phyloP scores from a whole-genome alignment of 2,888 invertebrate species.

The Theretra japonica region DNA sequence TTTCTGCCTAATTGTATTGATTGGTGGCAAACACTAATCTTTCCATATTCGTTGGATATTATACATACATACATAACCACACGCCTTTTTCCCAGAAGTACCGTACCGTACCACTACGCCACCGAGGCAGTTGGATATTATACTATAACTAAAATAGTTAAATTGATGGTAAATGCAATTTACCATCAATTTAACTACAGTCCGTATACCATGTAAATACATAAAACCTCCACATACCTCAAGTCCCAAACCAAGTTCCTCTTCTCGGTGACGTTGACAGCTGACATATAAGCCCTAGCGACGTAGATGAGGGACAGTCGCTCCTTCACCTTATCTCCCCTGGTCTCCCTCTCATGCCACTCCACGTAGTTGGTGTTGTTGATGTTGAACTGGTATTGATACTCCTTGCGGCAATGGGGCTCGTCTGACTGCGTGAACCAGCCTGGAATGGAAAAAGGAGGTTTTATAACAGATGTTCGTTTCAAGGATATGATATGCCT shows the following conservation, averaged over 20 bases:
- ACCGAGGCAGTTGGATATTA: too few relatives aligned
- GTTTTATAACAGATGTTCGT: neutral
- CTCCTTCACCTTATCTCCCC: slow-evolving; percentile 86
- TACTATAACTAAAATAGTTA: too few relatives aligned
- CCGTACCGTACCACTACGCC: too few relatives aligned
- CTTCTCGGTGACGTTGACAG: slow-evolving; percentile 94
- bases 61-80: too few relatives aligned
- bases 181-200: neutral
- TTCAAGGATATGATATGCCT: neutral
- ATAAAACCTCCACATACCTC: slow-evolving; percentile 62
- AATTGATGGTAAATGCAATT: too few relatives aligned
- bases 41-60: too few relatives aligned
- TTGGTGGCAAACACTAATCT: too few relatives aligned
- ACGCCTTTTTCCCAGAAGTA: too few relatives aligned
- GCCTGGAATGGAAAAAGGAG: slow-evolving; percentile 73
- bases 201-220: neutral
- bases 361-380: slow-evolving; percentile 90
- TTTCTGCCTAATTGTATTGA: too few relatives aligned
- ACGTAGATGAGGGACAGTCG: slow-evolving; percentile 91
- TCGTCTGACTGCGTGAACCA: slow-evolving; percentile 95
- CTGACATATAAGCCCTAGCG: slow-evolving; percentile 90
- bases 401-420: slow-evolving; percentile 91
- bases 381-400: slow-evolving; percentile 90
- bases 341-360: slow-evolving; percentile 93
- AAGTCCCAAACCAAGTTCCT: slow-evolving; percentile 94